phyloP scores from a whole-genome alignment of 1,140 invertebrate species.

The Melitaea cinxia region DNA sequence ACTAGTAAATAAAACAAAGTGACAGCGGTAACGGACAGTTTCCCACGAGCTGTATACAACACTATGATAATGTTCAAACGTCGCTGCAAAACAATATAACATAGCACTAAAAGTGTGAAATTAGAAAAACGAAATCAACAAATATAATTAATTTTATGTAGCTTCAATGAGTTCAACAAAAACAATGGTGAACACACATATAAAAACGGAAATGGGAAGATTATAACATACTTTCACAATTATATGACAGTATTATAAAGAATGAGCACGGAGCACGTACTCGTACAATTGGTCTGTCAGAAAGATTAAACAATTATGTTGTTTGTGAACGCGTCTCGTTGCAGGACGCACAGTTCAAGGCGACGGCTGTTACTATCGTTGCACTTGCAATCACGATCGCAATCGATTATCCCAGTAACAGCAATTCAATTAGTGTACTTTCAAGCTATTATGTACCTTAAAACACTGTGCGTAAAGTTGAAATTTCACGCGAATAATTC shows the following conservation, averaged over 20 bases:
- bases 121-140: too few species aligned
- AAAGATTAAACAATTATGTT: neutral
- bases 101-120: too few species aligned
- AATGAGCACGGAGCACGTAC: too few species aligned
- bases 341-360: slow-evolving; percentile 17
- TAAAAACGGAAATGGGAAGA: too few species aligned
- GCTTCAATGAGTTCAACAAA: too few species aligned
- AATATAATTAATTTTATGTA: too few species aligned
- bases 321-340: neutral
- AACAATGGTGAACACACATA: too few species aligned
- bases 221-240: too few species aligned
- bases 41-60: slow-evolving; percentile 7
- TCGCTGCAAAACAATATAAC: too few species aligned
- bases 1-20: neutral
- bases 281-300: too few species aligned
- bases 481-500: neutral
- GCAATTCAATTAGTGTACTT: neutral
- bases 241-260: too few species aligned
- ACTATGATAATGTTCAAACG: neutral
- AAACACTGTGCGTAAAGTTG: neutral
- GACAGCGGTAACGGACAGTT: neutral
- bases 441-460: neutral
- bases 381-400: slow-evolving; percentile 9
- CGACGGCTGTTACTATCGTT: slow-evolving; percentile 4
- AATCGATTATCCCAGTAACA: neutral